A percentile compares a stretch with the other conserved stretches of the same genome.
These are phyloP conservation scores for Phataginus tricuspis DNA, from an alignment of 2,797 vertebrate genomes.

Conservation along the genomic window DNA sequence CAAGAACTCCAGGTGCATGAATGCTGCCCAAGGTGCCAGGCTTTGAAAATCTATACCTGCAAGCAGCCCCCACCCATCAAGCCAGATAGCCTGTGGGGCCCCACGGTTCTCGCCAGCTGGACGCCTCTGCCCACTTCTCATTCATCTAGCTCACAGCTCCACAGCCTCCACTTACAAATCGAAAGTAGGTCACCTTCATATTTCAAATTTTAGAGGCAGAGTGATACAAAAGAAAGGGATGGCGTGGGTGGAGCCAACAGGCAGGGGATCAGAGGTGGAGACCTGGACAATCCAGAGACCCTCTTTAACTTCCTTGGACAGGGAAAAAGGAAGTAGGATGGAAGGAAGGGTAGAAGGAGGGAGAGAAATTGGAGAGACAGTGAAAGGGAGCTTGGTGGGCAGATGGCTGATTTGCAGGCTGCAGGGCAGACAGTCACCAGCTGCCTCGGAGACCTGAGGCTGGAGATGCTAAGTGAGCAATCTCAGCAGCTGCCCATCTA, in stretches of 20 bases:
- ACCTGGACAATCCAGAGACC: neutral
- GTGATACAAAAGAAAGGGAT: neutral
- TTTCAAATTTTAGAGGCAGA: slow-evolving; percentile 39
- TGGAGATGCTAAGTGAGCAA: neutral
- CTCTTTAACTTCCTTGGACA: neutral
- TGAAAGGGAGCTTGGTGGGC: neutral
- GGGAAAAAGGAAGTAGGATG: too few relatives aligned
- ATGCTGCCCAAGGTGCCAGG: neutral
- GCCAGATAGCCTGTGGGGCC: neutral
- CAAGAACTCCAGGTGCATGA: neutral
- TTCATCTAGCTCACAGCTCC: neutral
- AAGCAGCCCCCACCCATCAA: neutral
- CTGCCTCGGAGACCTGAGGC: neutral
- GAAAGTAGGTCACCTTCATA: slow-evolving; percentile 63
- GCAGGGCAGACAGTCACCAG: neutral
- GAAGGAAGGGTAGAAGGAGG: neutral
- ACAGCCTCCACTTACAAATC: neutral
- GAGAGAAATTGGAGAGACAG: too few relatives aligned
- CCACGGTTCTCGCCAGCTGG: neutral
- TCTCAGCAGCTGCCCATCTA: neutral
- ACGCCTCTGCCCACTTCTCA: neutral
- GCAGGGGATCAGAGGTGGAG: neutral
- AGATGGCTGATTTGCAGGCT: neutral
- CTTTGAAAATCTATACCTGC: neutral
- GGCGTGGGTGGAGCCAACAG: neutral